Conservation (phyloP, 1,140 invertebrate species). For the Drosophila sulfurigaster region DNA sequence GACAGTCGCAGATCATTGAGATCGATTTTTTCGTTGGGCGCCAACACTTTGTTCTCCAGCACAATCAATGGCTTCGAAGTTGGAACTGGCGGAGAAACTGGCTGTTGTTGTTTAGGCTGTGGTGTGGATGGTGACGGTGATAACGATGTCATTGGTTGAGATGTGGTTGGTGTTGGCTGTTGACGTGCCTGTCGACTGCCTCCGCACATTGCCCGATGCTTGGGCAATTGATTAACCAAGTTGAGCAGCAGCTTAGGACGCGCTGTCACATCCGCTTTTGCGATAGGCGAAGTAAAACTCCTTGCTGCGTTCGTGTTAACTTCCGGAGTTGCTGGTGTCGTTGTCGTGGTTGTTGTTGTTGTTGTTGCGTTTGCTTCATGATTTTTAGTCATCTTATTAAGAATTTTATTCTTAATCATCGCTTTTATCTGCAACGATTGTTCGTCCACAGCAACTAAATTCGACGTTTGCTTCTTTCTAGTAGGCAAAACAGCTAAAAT, state of each 20-base stretch:
- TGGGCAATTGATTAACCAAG: conserved; percentile 63
- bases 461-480: conserved; percentile 23
- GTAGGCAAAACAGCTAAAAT: conserved; percentile 17
- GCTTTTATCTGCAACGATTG: conserved; percentile 63
- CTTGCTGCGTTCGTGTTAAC: background rate
- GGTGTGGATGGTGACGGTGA: no score
- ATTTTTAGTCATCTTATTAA: conserved; percentile 44
- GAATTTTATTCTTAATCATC: conserved; percentile 62
- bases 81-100: background rate
- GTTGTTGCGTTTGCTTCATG: background rate
- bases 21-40: conserved; percentile 77
- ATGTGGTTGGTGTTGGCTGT: background rate
- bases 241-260: conserved; percentile 60
- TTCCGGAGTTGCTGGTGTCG: conserved; percentile 4
- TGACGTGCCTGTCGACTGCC: background rate
- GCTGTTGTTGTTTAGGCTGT: background rate
- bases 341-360: background rate
- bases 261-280: conserved; percentile 55
- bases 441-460: conserved; percentile 19
- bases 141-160: background rate
- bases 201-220: conserved; percentile 45
- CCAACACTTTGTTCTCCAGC: conserved; percentile 74
- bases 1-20: conserved; percentile 57
- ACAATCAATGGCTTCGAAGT: conserved; percentile 63
- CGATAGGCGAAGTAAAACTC: conserved; percentile 24